Evolutionary conservation across 2,113 vertebrate genomes (phyloP), one percentile per base, ranked within the genome.

Genomic region (Sylvia atricapilla): DNA sequence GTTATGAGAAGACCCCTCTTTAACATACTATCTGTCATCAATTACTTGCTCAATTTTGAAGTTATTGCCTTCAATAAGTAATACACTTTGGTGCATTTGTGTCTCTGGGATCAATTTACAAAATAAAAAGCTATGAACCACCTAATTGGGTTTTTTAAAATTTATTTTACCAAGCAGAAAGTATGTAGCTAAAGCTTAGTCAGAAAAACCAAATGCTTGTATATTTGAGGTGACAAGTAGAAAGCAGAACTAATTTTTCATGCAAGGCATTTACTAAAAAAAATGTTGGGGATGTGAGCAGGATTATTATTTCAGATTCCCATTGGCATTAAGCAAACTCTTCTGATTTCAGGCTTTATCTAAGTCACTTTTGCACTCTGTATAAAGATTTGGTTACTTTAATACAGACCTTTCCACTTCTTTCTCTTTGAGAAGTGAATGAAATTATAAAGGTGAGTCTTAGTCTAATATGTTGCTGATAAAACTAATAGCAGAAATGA

Each of bases 21-120:
- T 52, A 87, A 64, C 13, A 22, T 47, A n/a, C 33, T n/a, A 43
- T 21, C 44, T 47, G 69, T 25, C 46, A 89, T 46, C 25, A 67
- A 19, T 25, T 66, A 75, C 23, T 46, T 68, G 18, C 9, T 72
- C 39, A 82, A 72, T 93, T 87, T 91, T 75, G 81, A 60, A 37
- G 23, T 72, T 76, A 62, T 49, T 91, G 59, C 5, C 91, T 80
- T 73, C 31, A 89, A n/a, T 86, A 92, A 47, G 12, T 39, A 53
- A 58, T 68, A 20, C 2, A 81, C 6, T 73, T 75, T 73, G 35
- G 49, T 1, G 2, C 39, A 49, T 73, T 87, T 23, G 11, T 80
- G 13, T 55, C 15, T 78, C 33, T 44, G 33, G 58, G 19, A 31
- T 92, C 69, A 73, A 50, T 92, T 95, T 90, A 56, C 69, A 70